These are phyloP conservation scores for Leptinotarsa tumamoca DNA, from an alignment of 2,888 invertebrate genomes.

Conservation along the genomic window DNA sequence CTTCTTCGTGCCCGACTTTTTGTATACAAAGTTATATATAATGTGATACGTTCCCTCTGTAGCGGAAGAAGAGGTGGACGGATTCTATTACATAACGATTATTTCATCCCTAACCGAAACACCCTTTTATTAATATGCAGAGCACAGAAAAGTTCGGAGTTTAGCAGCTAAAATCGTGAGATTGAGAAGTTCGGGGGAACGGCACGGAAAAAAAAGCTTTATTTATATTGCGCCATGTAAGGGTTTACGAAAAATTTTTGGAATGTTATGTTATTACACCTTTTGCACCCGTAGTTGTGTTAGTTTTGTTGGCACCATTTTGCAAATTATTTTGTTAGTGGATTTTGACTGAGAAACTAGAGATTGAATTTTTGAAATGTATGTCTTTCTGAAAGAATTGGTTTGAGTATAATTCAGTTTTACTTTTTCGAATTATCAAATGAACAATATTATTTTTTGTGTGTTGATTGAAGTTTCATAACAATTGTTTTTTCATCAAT, in stretches of 20 bases:
- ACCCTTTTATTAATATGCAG: conserved; percentile 41
- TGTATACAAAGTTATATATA: conserved; percentile 9
- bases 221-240: conserved; percentile 64
- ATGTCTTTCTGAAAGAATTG: too few species aligned
- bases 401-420: too few species aligned
- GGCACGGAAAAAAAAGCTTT: conserved; percentile 64
- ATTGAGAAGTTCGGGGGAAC: conserved; percentile 62
- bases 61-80: neutral
- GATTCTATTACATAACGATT: conserved; percentile 21
- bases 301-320: conserved; percentile 31
- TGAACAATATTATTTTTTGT: too few species aligned
- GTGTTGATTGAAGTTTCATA: too few species aligned
- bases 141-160: conserved; percentile 56
- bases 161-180: conserved; percentile 61
- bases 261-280: conserved; percentile 37
- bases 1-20: neutral
- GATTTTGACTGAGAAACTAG: neutral
- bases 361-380: neutral
- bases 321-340: conserved; percentile 3
- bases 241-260: conserved; percentile 45
- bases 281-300: conserved; percentile 49
- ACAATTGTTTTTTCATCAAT: too few species aligned
- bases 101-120: conserved; percentile 14
- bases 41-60: conserved; percentile 20
- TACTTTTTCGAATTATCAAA: too few species aligned